A percentile compares a stretch with the other conserved stretches of the same genome.
Conservation (phyloP, 2,888 invertebrate species). For the Dioctria rufipes region DNA sequence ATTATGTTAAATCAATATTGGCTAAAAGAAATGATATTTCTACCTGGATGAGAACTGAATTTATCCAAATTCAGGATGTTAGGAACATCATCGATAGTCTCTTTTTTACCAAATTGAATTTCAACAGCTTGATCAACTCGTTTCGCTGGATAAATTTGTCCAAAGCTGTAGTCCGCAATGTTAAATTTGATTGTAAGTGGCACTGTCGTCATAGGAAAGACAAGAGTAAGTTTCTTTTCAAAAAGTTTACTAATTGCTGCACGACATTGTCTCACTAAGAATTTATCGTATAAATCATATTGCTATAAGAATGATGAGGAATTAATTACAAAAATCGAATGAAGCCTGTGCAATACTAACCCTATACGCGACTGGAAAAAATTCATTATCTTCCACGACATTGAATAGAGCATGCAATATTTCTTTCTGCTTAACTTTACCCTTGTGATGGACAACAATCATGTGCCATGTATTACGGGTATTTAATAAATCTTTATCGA, state of each 20-base stretch:
- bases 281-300: slow-evolving; percentile 34
- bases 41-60: slow-evolving; percentile 44
- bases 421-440: slow-evolving; percentile 30
- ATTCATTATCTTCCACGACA: slow-evolving; percentile 49
- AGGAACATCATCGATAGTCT: slow-evolving; percentile 48
- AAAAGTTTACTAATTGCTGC: slow-evolving; percentile 54
- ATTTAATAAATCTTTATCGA: slow-evolving; percentile 8
- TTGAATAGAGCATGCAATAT: slow-evolving; percentile 53
- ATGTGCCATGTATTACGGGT: slow-evolving; percentile 46
- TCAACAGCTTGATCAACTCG: slow-evolving; percentile 53
- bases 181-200: slow-evolving; percentile 46
- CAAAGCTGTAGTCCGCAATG: slow-evolving; percentile 52
- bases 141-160: slow-evolving; percentile 57
- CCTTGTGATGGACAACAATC: slow-evolving; percentile 40
- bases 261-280: slow-evolving; percentile 54
- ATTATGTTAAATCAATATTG: neutral
- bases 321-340: neutral
- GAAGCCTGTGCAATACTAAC: neutral
- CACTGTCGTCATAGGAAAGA: slow-evolving; percentile 18
- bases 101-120: slow-evolving; percentile 42
- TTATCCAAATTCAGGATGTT: slow-evolving; percentile 57
- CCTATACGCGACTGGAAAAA: slow-evolving; percentile 57
- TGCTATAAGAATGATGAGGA: slow-evolving; percentile 32
- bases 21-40: neutral
- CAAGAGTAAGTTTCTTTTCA: slow-evolving; percentile 21